These are phyloP conservation scores for Ibidorhyncha struthersii DNA, from an alignment of 2,113 vertebrate species.

Conservation along the genomic window DNA sequence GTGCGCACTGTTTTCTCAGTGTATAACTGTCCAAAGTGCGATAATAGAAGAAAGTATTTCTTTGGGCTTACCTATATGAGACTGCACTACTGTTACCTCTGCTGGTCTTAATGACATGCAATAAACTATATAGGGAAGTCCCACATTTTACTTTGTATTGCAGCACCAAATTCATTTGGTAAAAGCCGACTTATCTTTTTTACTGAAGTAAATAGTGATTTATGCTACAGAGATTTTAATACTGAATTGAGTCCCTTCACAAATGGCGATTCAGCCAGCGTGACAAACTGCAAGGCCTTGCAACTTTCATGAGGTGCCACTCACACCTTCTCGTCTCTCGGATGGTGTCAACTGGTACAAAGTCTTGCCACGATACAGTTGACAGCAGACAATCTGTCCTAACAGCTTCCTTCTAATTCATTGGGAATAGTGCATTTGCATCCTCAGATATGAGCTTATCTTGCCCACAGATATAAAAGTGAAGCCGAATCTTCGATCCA, in stretches of 20 bases:
- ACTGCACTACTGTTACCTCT: not conserved
- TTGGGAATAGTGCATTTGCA: too few relatives aligned
- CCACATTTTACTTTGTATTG: not conserved
- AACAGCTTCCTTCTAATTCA: not conserved
- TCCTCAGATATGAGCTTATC: not conserved
- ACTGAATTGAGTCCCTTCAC: not conserved
- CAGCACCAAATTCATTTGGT: not conserved
- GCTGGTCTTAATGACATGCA: not conserved
- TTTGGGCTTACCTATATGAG: not conserved
- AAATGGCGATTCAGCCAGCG: not conserved
- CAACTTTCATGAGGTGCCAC: not conserved
- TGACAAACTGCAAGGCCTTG: not conserved
- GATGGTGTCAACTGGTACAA: not conserved
- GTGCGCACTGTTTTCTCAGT: not conserved
- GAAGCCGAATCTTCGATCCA: not conserved
- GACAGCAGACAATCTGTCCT: not conserved
- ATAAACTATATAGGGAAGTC: not conserved
- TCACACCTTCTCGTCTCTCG: not conserved
- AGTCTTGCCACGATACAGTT: not conserved
- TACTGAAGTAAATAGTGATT: not conserved
- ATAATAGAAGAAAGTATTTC: not conserved
- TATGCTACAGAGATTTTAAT: not conserved
- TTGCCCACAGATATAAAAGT: not conserved
- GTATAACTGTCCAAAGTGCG: not conserved
- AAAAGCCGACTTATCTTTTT: not conserved